Conservation (phyloP, 2,797 vertebrate species). For the Luscinia megarhynchos region DNA sequence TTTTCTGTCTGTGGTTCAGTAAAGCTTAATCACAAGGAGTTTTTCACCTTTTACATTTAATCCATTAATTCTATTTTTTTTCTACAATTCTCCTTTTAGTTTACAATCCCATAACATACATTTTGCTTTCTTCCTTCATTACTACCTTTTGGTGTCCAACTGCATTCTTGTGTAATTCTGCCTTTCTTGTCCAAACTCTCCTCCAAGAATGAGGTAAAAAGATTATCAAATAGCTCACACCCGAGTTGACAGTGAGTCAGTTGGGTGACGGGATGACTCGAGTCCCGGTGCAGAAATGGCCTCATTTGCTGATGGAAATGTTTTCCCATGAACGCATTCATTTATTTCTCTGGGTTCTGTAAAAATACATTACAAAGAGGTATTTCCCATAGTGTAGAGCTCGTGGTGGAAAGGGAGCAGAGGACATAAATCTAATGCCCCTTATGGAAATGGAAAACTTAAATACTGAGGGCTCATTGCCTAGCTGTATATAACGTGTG, state of each 20-base stretch:
- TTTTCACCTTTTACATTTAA: background rate
- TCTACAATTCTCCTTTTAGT: background rate
- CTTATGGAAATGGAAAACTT: background rate
- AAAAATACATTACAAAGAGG: background rate
- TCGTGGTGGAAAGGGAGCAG: background rate
- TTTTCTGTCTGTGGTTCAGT: background rate
- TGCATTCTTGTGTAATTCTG: background rate
- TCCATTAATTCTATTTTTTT: background rate
- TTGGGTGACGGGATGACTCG: background rate
- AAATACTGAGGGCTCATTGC: background rate
- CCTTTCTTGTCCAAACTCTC: background rate
- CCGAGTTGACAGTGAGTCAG: constrained; percentile 24
- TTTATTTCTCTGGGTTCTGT: background rate
- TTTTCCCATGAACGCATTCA: background rate
- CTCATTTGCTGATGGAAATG: constrained; percentile 12
- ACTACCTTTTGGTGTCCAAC: background rate
- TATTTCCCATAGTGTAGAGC: background rate
- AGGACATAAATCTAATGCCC: background rate
- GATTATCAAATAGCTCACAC: background rate
- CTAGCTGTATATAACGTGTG: background rate
- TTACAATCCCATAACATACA: background rate
- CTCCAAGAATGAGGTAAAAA: constrained; percentile 35
- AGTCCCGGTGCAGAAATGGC: background rate
- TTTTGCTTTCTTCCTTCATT: background rate
- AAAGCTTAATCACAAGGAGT: background rate